A percentile compares a stretch with the other conserved stretches of the same genome.
Conservation (phyloP, 1,140 invertebrate species). For the Sitodiplosis mosellana region DNA sequence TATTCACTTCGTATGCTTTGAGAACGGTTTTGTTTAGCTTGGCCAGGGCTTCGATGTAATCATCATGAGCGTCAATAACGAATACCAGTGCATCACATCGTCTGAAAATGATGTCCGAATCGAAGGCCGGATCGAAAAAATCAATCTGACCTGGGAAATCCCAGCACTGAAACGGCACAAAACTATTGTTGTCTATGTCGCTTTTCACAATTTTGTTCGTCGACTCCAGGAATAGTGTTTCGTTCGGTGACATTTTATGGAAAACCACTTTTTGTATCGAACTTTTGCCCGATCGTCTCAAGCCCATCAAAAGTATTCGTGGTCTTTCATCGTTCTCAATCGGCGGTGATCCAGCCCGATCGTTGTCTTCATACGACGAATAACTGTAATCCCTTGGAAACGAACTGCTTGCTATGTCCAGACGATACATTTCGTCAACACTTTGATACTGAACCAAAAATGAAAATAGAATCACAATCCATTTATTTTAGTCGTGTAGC, state of each 20-base stretch:
- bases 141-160: constrained; percentile 99
- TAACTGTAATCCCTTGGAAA: too few species aligned
- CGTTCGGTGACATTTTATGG: constrained; percentile 99
- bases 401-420: too few species aligned
- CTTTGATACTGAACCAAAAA: too few species aligned
- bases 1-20: constrained; percentile 91
- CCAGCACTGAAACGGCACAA: constrained; percentile 99
- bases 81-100: constrained; percentile 95
- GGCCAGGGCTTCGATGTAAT: constrained; percentile 88
- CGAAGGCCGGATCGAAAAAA: constrained; percentile 85
- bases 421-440: too few species aligned
- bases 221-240: constrained; percentile 96
- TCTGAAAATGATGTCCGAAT: constrained; percentile 88
- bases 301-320: constrained; percentile 86
- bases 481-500: too few species aligned
- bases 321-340: constrained; percentile 41
- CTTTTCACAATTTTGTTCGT: constrained; percentile 98
- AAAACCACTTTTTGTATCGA: constrained; percentile 99
- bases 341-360: too few species aligned
- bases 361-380: too few species aligned
- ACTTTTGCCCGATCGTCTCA: constrained; percentile 96
- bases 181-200: constrained; percentile 89
- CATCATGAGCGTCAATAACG: constrained; percentile 98
- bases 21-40: constrained; percentile 84
- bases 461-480: too few species aligned